Evolutionary conservation across 2,888 invertebrate genomes (phyloP).

Genomic region (Ormyrus thymus): DNA sequence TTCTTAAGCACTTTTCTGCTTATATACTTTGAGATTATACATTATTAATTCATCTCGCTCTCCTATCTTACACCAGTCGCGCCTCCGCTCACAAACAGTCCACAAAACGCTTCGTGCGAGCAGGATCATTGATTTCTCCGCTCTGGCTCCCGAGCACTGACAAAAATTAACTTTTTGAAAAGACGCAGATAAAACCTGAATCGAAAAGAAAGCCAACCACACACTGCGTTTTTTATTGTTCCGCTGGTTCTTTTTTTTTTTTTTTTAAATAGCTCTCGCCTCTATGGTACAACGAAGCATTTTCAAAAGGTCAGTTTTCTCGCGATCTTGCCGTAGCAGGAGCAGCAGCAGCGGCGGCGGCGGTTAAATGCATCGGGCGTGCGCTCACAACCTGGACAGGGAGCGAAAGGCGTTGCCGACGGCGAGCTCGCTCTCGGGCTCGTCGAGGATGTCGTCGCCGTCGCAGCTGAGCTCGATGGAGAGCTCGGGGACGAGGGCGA

Average conservation of each 20-base stretch:
- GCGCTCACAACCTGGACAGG: constrained; percentile 40
- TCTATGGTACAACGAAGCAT: too few relatives aligned
- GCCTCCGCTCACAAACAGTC: neutral
- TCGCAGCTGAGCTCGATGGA: constrained; percentile 64
- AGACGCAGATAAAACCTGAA: too few relatives aligned
- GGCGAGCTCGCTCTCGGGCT: neutral
- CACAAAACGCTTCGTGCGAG: neutral
- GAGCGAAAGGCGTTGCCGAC: constrained; percentile 35
- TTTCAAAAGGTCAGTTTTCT: too few relatives aligned
- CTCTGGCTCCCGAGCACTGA: too few relatives aligned
- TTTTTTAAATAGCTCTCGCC: too few relatives aligned
- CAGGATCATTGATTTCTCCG: neutral
- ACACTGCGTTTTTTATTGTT: too few relatives aligned
- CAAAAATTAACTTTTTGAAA: too few relatives aligned
- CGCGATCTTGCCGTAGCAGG: too few relatives aligned
- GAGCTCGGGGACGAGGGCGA: constrained; percentile 73
- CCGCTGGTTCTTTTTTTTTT: too few relatives aligned
- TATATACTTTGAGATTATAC: constrained; percentile 40
- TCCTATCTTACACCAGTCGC: constrained; percentile 33
- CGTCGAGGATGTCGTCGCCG: neutral
- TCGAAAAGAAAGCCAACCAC: too few relatives aligned
- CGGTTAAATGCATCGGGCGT: neutral
- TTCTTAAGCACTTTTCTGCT: constrained; percentile 53
- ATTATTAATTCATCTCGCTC: constrained; percentile 27
- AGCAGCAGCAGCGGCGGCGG: too few relatives aligned